These are phyloP conservation scores for Botia almorhae DNA, from an alignment of 2,797 vertebrate genomes.

Conservation along the genomic window DNA sequence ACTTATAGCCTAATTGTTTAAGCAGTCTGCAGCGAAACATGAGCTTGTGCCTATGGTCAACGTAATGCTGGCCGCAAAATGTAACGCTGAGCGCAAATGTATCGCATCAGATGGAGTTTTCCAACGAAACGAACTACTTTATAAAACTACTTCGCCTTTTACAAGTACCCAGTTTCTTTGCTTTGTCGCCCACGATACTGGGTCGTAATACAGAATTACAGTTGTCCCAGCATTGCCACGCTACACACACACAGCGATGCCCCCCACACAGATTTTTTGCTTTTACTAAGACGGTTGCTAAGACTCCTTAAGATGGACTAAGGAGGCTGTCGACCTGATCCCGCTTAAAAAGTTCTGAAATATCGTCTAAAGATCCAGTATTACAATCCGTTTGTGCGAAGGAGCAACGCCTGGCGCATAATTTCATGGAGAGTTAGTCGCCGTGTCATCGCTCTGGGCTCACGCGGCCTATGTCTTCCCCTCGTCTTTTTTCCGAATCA, in stretches of 20 bases:
- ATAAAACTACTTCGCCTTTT: background rate
- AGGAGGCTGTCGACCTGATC: conserved; percentile 27
- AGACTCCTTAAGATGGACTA: conserved; percentile 44
- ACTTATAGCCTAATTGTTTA: conserved; percentile 43
- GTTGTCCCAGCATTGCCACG: background rate
- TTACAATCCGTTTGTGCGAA: conserved; percentile 40
- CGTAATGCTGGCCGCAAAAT: too few species aligned
- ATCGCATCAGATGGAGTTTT: background rate
- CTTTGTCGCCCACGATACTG: background rate
- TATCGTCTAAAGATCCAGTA: conserved; percentile 36
- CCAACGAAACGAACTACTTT: background rate
- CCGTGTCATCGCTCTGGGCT: conserved; percentile 53
- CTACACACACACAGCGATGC: conserved; percentile 4
- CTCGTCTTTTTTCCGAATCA: conserved; percentile 43
- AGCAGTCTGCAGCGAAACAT: conserved; percentile 19
- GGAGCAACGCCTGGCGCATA: conserved; percentile 54
- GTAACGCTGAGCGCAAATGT: too few species aligned
- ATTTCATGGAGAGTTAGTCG: conserved; percentile 63
- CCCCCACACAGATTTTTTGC: conserved; percentile 30
- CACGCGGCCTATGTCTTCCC: conserved; percentile 43
- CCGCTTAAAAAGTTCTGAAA: conserved; percentile 33
- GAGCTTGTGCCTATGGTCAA: too few species aligned
- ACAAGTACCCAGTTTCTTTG: too few species aligned
- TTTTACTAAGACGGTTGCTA: conserved; percentile 32
- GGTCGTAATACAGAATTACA: conserved; percentile 5